Conservation (phyloP, 2,113 vertebrate genomes). For the Peromyscus polionotus region DNA sequence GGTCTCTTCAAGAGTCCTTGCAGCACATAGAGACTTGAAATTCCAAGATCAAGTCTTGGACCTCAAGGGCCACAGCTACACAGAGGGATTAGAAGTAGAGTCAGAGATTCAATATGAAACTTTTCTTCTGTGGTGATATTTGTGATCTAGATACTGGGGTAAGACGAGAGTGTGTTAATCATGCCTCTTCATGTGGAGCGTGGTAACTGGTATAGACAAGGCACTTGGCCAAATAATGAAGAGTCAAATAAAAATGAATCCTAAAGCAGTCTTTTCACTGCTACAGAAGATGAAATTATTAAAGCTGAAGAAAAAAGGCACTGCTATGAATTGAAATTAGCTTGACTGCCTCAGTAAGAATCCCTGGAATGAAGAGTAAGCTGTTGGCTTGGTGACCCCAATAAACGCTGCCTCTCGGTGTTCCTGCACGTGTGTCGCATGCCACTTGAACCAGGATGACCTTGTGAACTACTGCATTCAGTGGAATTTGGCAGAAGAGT, state of each 20-base stretch:
- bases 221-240: background rate
- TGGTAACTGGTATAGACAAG: background rate
- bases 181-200: background rate
- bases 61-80: background rate
- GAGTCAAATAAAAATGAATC: constrained; percentile 24
- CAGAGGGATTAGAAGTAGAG: background rate
- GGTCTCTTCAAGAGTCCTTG: background rate
- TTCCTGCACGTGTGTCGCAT: background rate
- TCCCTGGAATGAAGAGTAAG: background rate
- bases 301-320: background rate
- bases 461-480: background rate
- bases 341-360: background rate
- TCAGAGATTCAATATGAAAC: background rate
- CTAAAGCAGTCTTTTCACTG: background rate
- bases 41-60: background rate
- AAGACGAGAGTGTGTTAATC: background rate
- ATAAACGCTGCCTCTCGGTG: background rate
- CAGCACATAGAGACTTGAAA: background rate
- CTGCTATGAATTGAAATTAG: background rate
- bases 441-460: background rate
- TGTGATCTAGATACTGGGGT: constrained; percentile 33
- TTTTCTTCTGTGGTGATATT: constrained; percentile 37
- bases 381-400: background rate
- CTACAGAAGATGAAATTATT: background rate
- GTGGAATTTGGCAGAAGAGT: background rate